These are phyloP conservation scores for Platyscapa corneri DNA, from an alignment of 1,140 invertebrate genomes.

Conservation along the genomic window DNA sequence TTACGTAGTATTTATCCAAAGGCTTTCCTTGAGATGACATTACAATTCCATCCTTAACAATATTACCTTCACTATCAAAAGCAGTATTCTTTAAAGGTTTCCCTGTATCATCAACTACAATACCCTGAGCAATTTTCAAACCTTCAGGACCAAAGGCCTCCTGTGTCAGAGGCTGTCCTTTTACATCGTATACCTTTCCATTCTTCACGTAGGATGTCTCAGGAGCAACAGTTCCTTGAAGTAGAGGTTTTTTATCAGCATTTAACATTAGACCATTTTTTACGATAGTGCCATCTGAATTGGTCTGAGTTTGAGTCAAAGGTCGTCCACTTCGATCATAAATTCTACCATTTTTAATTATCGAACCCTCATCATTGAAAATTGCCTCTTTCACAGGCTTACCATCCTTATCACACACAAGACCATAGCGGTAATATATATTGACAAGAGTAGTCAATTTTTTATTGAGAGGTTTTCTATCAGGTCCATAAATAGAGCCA, in stretches of 20 bases:
- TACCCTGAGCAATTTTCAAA: constrained; percentile 64
- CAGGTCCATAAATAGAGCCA: constrained; percentile 61
- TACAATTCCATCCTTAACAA: constrained; percentile 67
- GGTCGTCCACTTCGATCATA: constrained; percentile 63
- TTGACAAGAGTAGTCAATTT: constrained; percentile 63
- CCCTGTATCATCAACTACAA: constrained; percentile 66
- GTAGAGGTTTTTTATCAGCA: constrained; percentile 64
- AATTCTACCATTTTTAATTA: constrained; percentile 66
- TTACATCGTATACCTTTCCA: constrained; percentile 63
- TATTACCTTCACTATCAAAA: constrained; percentile 68
- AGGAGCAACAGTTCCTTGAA: constrained; percentile 58
- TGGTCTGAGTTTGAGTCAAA: constrained; percentile 61
- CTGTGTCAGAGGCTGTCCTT: constrained; percentile 64
- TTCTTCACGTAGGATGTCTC: constrained; percentile 66
- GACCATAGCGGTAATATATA: constrained; percentile 65
- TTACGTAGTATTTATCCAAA: constrained; percentile 66
- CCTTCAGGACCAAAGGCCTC: constrained; percentile 72
- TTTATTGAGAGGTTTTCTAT: constrained; percentile 64
- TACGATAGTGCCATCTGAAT: constrained; percentile 61
- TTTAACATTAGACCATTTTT: constrained; percentile 67
- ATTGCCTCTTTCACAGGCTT: constrained; percentile 64
- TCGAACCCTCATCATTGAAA: constrained; percentile 65
- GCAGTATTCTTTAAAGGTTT: constrained; percentile 64
- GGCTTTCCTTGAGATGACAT: constrained; percentile 63
- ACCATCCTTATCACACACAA: constrained; percentile 66